phyloP scores from a whole-genome alignment of 2,888 invertebrate genomes.

The Chromoteleia sp. region DNA sequence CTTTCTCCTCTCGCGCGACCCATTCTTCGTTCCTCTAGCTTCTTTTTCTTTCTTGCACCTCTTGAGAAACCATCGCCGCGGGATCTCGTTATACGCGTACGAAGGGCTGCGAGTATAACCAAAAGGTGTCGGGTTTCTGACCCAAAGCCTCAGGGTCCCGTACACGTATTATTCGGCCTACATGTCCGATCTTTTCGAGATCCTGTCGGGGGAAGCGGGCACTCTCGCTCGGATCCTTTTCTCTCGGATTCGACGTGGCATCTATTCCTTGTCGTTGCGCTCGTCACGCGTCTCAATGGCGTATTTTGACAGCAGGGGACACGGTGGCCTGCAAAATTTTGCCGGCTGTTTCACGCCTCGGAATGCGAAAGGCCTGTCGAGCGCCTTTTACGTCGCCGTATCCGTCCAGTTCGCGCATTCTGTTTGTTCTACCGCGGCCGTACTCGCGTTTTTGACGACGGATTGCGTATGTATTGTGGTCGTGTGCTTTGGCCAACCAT shows the following conservation, averaged over 20 bases:
- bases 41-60: slow-evolving; percentile 72
- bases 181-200: slow-evolving; percentile 18
- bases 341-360: slow-evolving; percentile 80
- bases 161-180: slow-evolving; percentile 48
- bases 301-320: slow-evolving; percentile 84
- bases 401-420: slow-evolving; percentile 30
- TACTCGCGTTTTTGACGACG: slow-evolving; percentile 27
- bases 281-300: slow-evolving; percentile 78
- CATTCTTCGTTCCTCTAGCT: slow-evolving; percentile 66
- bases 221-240: slow-evolving; percentile 41
- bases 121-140: slow-evolving; percentile 82
- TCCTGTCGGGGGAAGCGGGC: neutral
- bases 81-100: slow-evolving; percentile 79
- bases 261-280: slow-evolving; percentile 59
- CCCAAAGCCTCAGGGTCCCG: slow-evolving; percentile 74
- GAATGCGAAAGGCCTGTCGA: slow-evolving; percentile 61
- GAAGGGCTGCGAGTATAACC: slow-evolving; percentile 64
- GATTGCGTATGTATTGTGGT: slow-evolving; percentile 41
- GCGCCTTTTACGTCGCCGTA: slow-evolving; percentile 42
- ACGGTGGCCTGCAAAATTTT: slow-evolving; percentile 82
- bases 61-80: slow-evolving; percentile 76
- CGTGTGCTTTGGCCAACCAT: neutral
- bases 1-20: slow-evolving; percentile 67
- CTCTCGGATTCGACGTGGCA: slow-evolving; percentile 45
- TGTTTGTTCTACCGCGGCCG: slow-evolving; percentile 2